Base-by-base conservation (phyloP, 2,888 invertebrate species). In the Hirtodrosophila cameraria region DNA sequence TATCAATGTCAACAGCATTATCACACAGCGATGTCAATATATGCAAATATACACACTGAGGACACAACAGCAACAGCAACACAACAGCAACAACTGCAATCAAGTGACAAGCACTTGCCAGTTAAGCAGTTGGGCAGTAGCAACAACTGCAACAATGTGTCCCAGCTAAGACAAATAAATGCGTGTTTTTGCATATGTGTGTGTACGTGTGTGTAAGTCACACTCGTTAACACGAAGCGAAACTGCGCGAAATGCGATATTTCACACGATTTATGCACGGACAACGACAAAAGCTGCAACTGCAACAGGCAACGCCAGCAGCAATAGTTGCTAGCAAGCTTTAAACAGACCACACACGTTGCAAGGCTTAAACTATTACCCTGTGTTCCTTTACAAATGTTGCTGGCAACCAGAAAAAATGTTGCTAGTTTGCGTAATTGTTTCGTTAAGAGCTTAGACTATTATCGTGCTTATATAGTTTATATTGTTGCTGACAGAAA, bases 261-360 rank as follows among this genome's bases (percentile, higher is more conserved):
- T 90, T 90, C 90, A 90, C 90, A 90, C 90, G 89, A 90, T 90
- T 90, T 90, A 90, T 90, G 89, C 84, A 88, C 83, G 83, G 59
- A 71, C 88, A 88, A 85, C 78, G 80, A 78, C 79, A 71, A 85
- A 77, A 84, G 69, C 59, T 77, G 85, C 80, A 85, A 71, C 86
- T 77, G 55, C 67, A 48, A 60, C 60, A 58, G 62, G 31, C 57
- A 75, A 69, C 74, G 60, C 54, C 65, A 76, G 72, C 71, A 68
- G 52, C 63, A 69, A 27, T 46, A 59, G 55, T 50, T 53, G 55
- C 60, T 46, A 30, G 54, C 49, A 57, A 57, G 46, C 52, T 49
- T 60, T 54, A 46, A 53, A 39, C 36, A 45, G 67, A 48, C 80
- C 80, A 81, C 80, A 81, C 80, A 86, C 80, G 65, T 79, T 49